These are phyloP conservation scores for Tenthredo notha DNA, from an alignment of 2,888 invertebrate genomes.

Conservation along the genomic window DNA sequence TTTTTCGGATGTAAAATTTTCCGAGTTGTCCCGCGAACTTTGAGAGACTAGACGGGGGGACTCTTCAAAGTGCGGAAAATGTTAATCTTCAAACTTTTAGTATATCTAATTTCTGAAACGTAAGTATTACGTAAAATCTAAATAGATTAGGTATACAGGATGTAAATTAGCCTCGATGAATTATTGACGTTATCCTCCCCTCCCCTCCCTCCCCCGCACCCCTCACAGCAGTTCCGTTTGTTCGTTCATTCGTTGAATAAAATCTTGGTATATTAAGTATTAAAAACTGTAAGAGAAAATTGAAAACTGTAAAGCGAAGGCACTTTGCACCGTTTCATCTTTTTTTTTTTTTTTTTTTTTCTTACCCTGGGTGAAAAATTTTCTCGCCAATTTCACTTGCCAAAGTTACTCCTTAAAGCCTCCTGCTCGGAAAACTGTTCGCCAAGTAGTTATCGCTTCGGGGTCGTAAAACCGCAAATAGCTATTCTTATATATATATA, in stretches of 20 bases:
- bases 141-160: slow-evolving; percentile 22
- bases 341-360: too few species aligned
- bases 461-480: slow-evolving; percentile 26
- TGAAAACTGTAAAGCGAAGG: slow-evolving; percentile 10
- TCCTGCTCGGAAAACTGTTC: neutral
- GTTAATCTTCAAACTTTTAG: slow-evolving; percentile 25
- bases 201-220: too few species aligned
- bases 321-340: slow-evolving; percentile 29
- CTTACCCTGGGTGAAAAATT: slow-evolving; percentile 5
- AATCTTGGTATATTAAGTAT: neutral
- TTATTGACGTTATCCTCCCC: slow-evolving; percentile 16
- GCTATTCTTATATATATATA: neutral
- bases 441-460: slow-evolving; percentile 34
- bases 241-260: neutral
- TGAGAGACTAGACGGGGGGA: neutral
- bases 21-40: neutral
- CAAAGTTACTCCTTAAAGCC: neutral
- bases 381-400: slow-evolving; percentile 35
- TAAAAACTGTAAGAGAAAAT: neutral
- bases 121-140: slow-evolving; percentile 6
- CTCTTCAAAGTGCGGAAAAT: slow-evolving; percentile 22
- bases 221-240: too few species aligned
- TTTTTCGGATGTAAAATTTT: slow-evolving; percentile 19
- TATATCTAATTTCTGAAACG: neutral
- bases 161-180: slow-evolving; percentile 22